These are phyloP conservation scores for Tinamus guttatus DNA, from an alignment of 2,113 vertebrate species.

Conservation along the genomic window DNA sequence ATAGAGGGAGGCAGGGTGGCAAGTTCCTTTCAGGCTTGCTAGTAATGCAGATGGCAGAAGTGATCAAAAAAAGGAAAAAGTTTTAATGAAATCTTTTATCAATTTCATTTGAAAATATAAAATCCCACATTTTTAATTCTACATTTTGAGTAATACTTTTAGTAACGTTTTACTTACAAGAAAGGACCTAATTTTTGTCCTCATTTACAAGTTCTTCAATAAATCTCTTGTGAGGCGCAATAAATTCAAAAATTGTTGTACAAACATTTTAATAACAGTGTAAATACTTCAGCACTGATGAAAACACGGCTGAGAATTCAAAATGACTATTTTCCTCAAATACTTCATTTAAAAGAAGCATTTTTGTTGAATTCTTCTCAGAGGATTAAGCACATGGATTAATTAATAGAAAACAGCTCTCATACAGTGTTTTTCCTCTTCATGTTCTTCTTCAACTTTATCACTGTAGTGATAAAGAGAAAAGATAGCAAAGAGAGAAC, in stretches of 20 bases:
- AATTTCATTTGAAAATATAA: neutral
- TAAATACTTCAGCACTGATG: neutral
- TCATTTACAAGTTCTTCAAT: neutral
- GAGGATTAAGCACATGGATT: neutral
- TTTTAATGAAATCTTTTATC: neutral
- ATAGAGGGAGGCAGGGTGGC: neutral
- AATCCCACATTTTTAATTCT: neutral
- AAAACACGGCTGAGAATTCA: conserved; percentile 6
- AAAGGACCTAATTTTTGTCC: neutral
- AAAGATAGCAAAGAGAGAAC: neutral
- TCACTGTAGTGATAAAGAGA: neutral
- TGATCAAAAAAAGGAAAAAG: neutral
- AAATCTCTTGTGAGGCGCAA: neutral
- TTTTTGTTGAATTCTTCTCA: neutral
- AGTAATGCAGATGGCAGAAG: neutral
- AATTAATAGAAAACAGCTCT: conserved; percentile 24
- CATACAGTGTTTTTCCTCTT: neutral
- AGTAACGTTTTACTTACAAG: neutral
- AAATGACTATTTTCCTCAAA: neutral
- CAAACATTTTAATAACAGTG: neutral
- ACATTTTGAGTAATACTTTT: neutral
- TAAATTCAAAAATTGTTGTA: neutral
- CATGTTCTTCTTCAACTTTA: neutral
- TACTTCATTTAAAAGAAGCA: neutral
- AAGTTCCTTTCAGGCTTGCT: neutral